phyloP scores from a whole-genome alignment of 2,888 invertebrate species.

The Papilio demoleus region DNA sequence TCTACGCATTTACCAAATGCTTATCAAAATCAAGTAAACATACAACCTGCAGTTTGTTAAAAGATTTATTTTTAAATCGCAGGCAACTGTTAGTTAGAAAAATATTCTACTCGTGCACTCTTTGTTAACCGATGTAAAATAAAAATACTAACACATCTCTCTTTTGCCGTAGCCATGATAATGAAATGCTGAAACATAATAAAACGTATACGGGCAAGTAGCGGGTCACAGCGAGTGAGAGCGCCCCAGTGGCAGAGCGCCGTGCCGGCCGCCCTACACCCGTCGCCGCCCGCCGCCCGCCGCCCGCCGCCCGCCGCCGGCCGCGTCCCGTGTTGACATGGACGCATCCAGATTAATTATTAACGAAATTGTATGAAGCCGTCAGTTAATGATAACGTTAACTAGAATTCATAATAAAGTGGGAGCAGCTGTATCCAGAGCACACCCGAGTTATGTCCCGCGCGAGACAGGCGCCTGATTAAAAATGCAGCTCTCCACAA shows the following conservation, averaged over 20 bases:
- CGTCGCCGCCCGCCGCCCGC: too few relatives aligned
- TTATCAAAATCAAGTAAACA: too few relatives aligned
- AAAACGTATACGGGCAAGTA: slow-evolving; percentile 12
- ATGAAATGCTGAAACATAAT: slow-evolving; percentile 9
- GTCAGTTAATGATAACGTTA: slow-evolving; percentile 81
- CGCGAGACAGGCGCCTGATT: slow-evolving; percentile 79
- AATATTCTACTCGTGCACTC: too few relatives aligned
- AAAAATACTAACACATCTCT: background rate
- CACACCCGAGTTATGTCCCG: slow-evolving; percentile 81
- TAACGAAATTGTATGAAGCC: slow-evolving; percentile 75
- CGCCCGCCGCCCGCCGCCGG: too few relatives aligned
- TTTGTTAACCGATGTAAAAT: background rate
- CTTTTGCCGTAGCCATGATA: background rate
- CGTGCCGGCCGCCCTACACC: slow-evolving; percentile 9
- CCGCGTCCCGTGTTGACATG: slow-evolving; percentile 55
- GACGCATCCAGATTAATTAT: slow-evolving; percentile 73
- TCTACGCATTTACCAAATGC: too few relatives aligned
- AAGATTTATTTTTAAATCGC: too few relatives aligned
- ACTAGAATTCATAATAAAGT: slow-evolving; percentile 80
- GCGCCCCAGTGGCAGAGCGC: background rate
- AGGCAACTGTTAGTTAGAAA: too few relatives aligned
- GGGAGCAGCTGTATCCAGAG: slow-evolving; percentile 77
- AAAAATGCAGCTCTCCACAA: slow-evolving; percentile 81
- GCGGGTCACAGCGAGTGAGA: background rate
- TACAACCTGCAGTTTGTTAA: too few relatives aligned